These are phyloP conservation scores for Thereva nobilitata DNA, from an alignment of 2,888 invertebrate species.

Conservation along the genomic window DNA sequence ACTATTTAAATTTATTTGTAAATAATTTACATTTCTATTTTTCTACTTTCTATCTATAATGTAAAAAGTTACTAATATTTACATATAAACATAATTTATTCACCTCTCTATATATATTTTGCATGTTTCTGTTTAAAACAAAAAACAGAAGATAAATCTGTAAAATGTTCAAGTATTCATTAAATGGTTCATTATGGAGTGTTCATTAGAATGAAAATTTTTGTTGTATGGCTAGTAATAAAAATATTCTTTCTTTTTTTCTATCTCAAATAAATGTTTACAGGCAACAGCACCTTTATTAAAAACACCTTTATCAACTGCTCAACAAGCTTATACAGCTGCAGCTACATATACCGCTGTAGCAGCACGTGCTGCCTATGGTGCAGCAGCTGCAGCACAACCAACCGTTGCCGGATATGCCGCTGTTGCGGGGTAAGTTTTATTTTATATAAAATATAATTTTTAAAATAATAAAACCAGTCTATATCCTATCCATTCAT, in stretches of 20 bases:
- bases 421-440: conserved; percentile 68
- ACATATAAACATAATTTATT: neutral
- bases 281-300: conserved; percentile 78
- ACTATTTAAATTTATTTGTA: too few species aligned
- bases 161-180: conserved; percentile 14
- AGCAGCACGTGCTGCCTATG: conserved; percentile 80
- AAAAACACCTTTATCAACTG: conserved; percentile 81
- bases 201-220: conserved; percentile 17
- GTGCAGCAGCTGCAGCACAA: conserved; percentile 65
- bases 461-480: neutral
- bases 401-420: conserved; percentile 71
- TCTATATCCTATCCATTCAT: neutral
- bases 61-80: too few species aligned
- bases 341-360: conserved; percentile 87
- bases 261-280: conserved; percentile 51
- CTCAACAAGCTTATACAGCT: conserved; percentile 87
- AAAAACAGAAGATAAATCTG: conserved; percentile 1
- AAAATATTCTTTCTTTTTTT: conserved; percentile 2
- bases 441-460: neutral
- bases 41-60: too few species aligned
- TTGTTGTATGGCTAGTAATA: conserved; percentile 3
- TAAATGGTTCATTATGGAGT: conserved; percentile 23
- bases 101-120: too few species aligned
- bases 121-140: too few species aligned
- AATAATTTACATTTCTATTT: too few species aligned